These are phyloP conservation scores for Psix sp. DNA, from an alignment of 1,140 invertebrate genomes.

Conservation along the genomic window DNA sequence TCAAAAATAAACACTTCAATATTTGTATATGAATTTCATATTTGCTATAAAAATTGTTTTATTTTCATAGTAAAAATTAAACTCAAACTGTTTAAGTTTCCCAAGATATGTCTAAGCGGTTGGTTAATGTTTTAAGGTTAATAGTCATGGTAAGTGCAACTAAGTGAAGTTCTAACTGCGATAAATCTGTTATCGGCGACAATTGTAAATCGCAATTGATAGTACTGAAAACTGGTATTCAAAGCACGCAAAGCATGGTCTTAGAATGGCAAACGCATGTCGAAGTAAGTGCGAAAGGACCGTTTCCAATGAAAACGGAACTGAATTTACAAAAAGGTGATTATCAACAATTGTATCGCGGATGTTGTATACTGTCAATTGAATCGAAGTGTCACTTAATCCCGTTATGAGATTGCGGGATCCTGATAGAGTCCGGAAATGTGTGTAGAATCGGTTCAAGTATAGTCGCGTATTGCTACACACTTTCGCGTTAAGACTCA, in stretches of 20 bases:
- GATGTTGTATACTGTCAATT: constrained; percentile 37
- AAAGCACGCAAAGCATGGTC: not conserved
- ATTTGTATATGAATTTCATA: no score
- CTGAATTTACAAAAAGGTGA: not conserved
- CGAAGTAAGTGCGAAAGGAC: not conserved
- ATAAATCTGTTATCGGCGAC: no score
- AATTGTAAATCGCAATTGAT: no score
- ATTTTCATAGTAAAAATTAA: no score
- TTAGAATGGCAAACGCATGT: constrained; percentile 4
- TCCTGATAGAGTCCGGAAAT: constrained; percentile 46
- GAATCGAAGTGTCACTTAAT: constrained; percentile 45
- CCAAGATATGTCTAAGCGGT: no score
- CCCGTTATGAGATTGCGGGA: constrained; percentile 50
- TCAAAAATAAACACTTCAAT: no score
- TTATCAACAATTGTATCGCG: constrained; percentile 20
- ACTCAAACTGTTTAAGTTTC: no score
- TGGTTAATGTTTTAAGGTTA: no score
- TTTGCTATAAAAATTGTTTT: no score
- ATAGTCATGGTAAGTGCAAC: no score
- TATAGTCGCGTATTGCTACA: constrained; percentile 48
- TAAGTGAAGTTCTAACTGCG: no score
- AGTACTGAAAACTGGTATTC: no score
- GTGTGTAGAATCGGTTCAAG: constrained; percentile 53
- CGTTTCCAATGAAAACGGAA: constrained; percentile 16
- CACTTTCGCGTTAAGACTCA: constrained; percentile 57